Conservation (phyloP, 1,140 invertebrate species). For the Holotrichia oblita region DNA sequence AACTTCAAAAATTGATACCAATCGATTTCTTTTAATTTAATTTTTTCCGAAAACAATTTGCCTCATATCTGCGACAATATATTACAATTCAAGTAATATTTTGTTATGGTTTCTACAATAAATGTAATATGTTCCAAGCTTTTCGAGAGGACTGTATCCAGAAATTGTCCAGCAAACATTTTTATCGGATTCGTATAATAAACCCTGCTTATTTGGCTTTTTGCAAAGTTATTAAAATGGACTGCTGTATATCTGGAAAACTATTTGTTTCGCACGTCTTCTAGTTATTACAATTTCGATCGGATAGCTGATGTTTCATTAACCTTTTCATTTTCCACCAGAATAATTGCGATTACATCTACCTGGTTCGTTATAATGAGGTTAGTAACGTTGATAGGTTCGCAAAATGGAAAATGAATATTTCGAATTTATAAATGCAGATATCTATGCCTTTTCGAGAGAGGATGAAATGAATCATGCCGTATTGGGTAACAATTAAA, state of each 20-base stretch:
- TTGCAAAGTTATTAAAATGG: neutral
- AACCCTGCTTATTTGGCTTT: neutral
- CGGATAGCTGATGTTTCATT: neutral
- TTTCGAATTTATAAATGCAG: conserved; percentile 8
- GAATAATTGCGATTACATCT: neutral
- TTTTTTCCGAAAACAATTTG: no score
- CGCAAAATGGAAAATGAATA: neutral
- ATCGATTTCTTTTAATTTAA: no score
- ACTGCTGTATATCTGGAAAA: neutral
- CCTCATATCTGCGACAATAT: no score
- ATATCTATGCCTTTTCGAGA: neutral
- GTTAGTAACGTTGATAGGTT: neutral
- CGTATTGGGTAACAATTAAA: conserved; percentile 11
- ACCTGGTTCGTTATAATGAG: neutral
- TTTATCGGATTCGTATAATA: neutral
- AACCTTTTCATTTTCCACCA: neutral
- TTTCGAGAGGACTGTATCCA: no score
- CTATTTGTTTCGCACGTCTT: neutral
- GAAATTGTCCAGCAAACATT: neutral
- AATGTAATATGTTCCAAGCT: no score
- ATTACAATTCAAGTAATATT: no score
- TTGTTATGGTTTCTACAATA: no score
- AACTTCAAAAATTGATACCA: no score
- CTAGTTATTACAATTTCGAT: neutral
- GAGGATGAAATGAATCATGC: neutral